Base-by-base conservation (phyloP, 2,888 invertebrate genomes). In the Rhamnusium bicolor region DNA sequence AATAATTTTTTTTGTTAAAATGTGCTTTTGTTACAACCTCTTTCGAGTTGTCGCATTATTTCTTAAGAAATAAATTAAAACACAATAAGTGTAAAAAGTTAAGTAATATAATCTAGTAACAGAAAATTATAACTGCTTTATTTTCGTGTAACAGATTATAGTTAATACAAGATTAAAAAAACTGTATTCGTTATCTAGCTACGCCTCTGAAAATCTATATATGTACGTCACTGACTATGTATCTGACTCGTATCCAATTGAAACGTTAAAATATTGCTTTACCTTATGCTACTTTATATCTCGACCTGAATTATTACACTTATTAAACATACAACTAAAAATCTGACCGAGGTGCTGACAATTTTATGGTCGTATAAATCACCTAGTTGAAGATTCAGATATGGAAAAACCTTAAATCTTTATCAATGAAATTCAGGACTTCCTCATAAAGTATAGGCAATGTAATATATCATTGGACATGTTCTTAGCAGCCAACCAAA, bases 341-440 rank as follows among this genome's bases (percentile, higher is more conserved):
- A 66, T 71, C 67, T 71, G 40, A 58, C 56, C 63, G 56, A 69
- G 73, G 71, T 71, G 73, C 66, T 72, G 76, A 76, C 73, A 71
- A 60, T 69, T 76, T 76, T 76, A 73, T 72, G 54, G 71, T 58
- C 46, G 19, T 56, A 60, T 69, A 73, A 73, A 73, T 75, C 75
- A 66, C 61, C 3, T 21, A 24, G 67, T 46, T 12, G 19, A 65
- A 67, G 67, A 67, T 56, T 46, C 19, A 67, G 67, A 67, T 66
- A 66, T n/a, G 40, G 40, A 14, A 54, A 46, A 40, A 19, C n/a
- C 32, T 18, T 24, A 54, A 67, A 49, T 66, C 40, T 40, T 32
- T 60, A 46, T 60, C 60, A 10, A 60, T 60, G 32, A 16, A 32
- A 40, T 12, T 29, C 18, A 18, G 60, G 8, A 60, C 19, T 10